Evolutionary conservation across 2,888 invertebrate genomes (phyloP).

Genomic region (Melinaea menophilus): DNA sequence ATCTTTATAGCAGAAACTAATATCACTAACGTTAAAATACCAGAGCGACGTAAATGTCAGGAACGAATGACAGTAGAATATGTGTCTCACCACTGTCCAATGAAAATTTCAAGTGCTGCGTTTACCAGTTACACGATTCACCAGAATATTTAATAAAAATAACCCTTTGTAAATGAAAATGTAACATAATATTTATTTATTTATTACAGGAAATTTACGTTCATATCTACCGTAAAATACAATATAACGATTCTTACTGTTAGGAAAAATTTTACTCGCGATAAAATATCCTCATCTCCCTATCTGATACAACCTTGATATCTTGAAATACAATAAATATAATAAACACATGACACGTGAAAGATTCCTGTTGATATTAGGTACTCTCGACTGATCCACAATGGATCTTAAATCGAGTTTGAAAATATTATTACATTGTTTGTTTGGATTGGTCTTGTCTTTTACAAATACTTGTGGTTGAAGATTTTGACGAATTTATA

Average conservation of each 20-base stretch:
- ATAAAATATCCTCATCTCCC: constrained; percentile 3
- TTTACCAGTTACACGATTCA: too few relatives aligned
- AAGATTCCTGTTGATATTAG: constrained; percentile 12
- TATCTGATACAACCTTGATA: constrained; percentile 1
- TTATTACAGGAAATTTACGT: background rate
- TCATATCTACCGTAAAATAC: background rate
- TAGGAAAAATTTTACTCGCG: background rate
- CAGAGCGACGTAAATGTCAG: constrained; percentile 22
- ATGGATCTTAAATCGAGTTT: constrained; percentile 9
- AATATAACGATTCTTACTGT: background rate
- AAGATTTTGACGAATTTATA: too few relatives aligned
- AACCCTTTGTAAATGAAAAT: too few relatives aligned
- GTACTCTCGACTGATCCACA: constrained; percentile 12
- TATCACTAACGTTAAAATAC: constrained; percentile 13
- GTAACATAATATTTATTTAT: too few relatives aligned
- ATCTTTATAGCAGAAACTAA: background rate
- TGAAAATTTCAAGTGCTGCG: too few relatives aligned
- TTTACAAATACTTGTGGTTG: too few relatives aligned
- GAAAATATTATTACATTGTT: constrained; percentile 8
- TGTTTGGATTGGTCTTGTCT: constrained; percentile 3
- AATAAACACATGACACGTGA: constrained; percentile 9
- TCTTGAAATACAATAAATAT: constrained; percentile 1
- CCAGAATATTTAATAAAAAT: too few relatives aligned
- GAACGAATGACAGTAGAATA: constrained; percentile 13
- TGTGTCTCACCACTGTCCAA: constrained; percentile 12